Base-by-base conservation (phyloP, 2,888 invertebrate species). In the Sesia bembeciformis region DNA sequence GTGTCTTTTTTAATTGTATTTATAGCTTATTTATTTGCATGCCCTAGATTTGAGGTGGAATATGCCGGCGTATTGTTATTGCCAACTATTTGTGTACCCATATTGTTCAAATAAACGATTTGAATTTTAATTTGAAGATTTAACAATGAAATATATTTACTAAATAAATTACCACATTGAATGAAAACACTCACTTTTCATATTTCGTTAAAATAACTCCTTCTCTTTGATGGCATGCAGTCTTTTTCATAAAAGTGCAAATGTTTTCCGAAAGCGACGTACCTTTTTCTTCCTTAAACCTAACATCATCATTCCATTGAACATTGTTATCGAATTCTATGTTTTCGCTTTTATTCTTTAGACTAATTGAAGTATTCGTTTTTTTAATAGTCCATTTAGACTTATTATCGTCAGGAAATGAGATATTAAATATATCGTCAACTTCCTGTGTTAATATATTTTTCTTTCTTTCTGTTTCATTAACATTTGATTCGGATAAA, bases 171-270 rank as follows among this genome's bases (percentile, higher is more conserved):
- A 49, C 3, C 7, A 8, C 8, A 49, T 6, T 49, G 8, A 2
- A 49, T 49, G 7, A n/a, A 49, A 49, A 42, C 42, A 63, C 63
- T 63, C 65, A 76, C 72, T 58, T 56, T 58, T 63, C 58, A 40
- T 59, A 58, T 53, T 65, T 54, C 53, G 64, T 58, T 56, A 82
- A 73, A 39, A 78, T 54, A n/a, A 74, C 53, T 38, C 86, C 86
- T 38, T 75, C 72, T 38, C 57, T 65, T 40, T 59, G 62, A 54
- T 62, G 60, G 59, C 87, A 87, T 56, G 79, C 72, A 38, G 58
- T 59, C 61, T 74, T 74, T 49, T 68, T 74, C 52, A 82, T 72
- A 58, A 76, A 79, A 4, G 74, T 73, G 55, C 84, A 84, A 58
- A 81, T 76, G 58, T 65, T 71, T 71, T 79, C 76, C 3, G 72